These are phyloP conservation scores for Fulica atra DNA, from an alignment of 2,113 vertebrate species.

Conservation along the genomic window DNA sequence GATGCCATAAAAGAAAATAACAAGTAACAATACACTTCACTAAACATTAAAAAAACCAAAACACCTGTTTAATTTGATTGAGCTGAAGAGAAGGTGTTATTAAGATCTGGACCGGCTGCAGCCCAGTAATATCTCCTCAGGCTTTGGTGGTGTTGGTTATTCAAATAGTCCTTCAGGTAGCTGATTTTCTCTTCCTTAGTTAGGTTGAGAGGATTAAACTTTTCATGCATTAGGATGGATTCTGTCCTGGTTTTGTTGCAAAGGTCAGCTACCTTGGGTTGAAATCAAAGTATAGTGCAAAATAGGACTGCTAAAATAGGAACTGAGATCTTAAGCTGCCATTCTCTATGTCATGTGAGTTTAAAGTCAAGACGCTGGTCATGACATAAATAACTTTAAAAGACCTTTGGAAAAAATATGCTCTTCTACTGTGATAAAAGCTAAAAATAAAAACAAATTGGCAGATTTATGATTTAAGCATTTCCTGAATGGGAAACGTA, in stretches of 20 bases:
- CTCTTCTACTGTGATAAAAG: neutral
- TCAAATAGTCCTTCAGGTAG: neutral
- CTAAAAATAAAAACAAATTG: neutral
- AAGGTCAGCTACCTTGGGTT: neutral
- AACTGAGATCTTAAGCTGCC: neutral
- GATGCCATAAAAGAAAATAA: neutral
- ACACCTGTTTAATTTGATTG: neutral
- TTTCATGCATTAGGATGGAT: neutral
- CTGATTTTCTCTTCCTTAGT: neutral
- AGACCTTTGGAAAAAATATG: neutral
- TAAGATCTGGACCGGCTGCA: neutral
- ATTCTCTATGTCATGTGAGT: neutral
- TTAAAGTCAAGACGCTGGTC: neutral
- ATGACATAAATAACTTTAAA: neutral
- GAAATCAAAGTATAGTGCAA: neutral
- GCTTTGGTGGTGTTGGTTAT: neutral
- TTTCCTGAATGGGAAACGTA: neutral
- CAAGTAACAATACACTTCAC: neutral
- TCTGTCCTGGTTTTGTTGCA: neutral
- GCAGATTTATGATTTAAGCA: neutral
- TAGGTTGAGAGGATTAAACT: neutral
- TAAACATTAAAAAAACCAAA: neutral
- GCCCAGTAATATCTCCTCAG: neutral
- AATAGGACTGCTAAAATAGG: neutral
- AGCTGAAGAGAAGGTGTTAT: neutral